Conservation (phyloP, 2,113 vertebrate species). For the Aepyceros melampus region DNA sequence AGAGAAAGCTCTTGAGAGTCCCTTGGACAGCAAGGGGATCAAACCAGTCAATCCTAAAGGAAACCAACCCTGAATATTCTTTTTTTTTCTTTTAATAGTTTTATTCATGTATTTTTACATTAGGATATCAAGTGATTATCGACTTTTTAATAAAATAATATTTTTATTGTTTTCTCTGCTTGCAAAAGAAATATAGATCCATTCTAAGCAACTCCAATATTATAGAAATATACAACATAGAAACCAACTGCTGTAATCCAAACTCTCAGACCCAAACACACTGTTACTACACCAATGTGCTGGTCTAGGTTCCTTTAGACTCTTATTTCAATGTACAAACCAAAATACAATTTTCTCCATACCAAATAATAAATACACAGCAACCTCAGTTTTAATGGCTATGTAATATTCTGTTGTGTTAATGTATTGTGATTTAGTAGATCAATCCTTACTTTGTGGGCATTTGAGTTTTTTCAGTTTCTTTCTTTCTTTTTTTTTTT, state of each 20-base stretch:
- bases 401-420: background rate
- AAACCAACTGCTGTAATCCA: background rate
- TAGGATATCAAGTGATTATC: no score
- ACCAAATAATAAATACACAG: background rate
- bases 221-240: background rate
- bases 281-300: background rate
- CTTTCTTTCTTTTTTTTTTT: no score
- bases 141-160: background rate
- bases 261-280: background rate
- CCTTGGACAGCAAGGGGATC: background rate
- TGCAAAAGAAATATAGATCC: conserved; percentile 32
- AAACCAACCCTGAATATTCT: background rate
- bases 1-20: background rate
- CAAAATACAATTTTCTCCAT: background rate
- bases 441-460: background rate
- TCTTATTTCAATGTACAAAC: conserved; percentile 21
- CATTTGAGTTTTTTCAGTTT: background rate
- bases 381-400: background rate
- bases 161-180: background rate
- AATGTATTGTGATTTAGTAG: background rate
- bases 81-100: no score
- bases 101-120: no score
- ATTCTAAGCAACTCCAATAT: background rate
- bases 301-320: background rate
- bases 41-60: background rate